phyloP scores from a whole-genome alignment of 2,113 vertebrate species.

The Connochaetes taurinus region DNA sequence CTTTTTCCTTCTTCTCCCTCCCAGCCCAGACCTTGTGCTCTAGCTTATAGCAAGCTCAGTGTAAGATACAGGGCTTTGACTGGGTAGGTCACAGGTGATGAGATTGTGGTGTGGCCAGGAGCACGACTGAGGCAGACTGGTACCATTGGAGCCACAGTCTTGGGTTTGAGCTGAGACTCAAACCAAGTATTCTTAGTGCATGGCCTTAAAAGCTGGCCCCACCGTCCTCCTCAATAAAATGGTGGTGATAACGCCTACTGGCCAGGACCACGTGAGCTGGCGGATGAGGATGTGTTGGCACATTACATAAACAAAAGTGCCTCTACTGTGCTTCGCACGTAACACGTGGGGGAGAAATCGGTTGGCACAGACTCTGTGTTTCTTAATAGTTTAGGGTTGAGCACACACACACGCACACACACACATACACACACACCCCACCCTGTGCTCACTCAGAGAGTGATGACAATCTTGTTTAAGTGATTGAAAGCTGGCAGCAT shows the following conservation, averaged over 20 bases:
- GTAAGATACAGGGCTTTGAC: background rate
- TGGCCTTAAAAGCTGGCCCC: background rate
- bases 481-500: background rate
- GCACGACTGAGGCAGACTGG: background rate
- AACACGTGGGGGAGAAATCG: background rate
- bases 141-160: background rate
- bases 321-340: background rate
- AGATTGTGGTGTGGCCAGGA: background rate
- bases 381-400: conserved; percentile 49
- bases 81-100: background rate
- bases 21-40: accelerated
- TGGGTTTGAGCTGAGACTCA: background rate
- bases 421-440: background rate
- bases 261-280: background rate
- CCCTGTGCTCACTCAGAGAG: background rate
- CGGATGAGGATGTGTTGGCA: background rate
- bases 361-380: conserved; percentile 25
- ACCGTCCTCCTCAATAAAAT: background rate
- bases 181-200: background rate
- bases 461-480: background rate
- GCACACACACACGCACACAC: background rate
- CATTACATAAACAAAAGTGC: background rate
- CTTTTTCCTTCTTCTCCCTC: background rate
- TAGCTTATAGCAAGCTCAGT: accelerated
- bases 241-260: background rate